Conservation (phyloP, 2,113 vertebrate genomes). For the Eublepharis macularius region DNA sequence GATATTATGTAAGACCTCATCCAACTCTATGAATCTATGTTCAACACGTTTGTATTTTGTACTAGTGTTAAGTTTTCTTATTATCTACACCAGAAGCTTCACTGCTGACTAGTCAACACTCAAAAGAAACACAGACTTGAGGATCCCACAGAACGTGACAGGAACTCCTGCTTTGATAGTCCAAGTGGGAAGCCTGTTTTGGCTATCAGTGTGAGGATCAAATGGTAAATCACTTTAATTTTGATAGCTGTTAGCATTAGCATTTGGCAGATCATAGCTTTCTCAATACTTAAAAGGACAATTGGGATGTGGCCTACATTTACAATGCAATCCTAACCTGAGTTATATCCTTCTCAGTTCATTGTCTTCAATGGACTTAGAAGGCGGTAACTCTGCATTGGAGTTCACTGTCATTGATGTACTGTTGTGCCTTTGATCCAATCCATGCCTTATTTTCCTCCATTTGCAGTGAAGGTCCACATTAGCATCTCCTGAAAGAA, state of each 20-base stretch:
- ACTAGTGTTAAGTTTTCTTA: no score
- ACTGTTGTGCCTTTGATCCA: neutral
- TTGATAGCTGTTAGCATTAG: neutral
- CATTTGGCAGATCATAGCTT: neutral
- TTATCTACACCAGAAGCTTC: neutral
- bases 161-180: neutral
- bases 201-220: neutral
- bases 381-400: no score
- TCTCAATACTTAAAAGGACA: neutral
- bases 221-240: neutral
- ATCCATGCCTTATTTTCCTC: neutral
- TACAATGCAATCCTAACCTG: neutral
- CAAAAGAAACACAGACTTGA: neutral
- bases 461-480: neutral
- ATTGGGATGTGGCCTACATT: neutral
- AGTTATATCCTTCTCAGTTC: no score
- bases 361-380: no score
- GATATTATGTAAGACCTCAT: no score
- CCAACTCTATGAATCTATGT: no score
- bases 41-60: no score
- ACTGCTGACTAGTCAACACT: neutral
- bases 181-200: neutral
- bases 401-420: neutral
- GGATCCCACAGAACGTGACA: neutral
- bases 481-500: constrained; percentile 6